Evolutionary conservation across 2,113 vertebrate species (phyloP), one percentile per base, ranked within the genome.

Genomic region (Neolamprologus variostigma): DNA sequence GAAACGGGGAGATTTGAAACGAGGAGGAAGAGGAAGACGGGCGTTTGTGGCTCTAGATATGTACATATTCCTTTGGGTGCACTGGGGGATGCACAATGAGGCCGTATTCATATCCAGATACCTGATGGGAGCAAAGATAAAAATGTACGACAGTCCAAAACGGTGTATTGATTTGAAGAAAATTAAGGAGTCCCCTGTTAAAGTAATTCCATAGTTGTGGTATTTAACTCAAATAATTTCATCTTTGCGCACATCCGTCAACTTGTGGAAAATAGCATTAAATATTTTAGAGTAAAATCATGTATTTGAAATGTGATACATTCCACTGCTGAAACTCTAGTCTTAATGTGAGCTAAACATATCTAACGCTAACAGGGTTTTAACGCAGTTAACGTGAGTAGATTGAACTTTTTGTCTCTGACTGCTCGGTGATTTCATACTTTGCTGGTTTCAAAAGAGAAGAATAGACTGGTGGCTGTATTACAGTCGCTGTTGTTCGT

Each of bases 291-390:
- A 51, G 19, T n/a, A 6, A 53, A 16, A 57, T 83, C 10, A 87
- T 54, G 12, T 55, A 14, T 50, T 35, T 84, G 21, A 83, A 86
- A 21, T 45, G 54, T 88, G 71, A 83, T 81, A 87, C 91, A 94
- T 94, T 95, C 94, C 92, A 66, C 63, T 86, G 50, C 55, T 59
- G 50, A 53, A 82, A 68, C 1, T 16, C 40, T 42, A 68, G 78
- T 86, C 89, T 89, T 91, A 88, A 59, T 61, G 81, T 26, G 81
- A 86, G 12, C 80, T 82, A 42, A 73, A 33, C 28, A 17, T 53
- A 51, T 84, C 45, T 51, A 53, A 86, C 35, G 9, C 61, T 86
- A 91, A 85, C 42, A 80, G 63, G 71, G 68, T 82, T 7, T 1
- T 37, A 83, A 84, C 80, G 79, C 21, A 23, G 73, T 73, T 5